Evolutionary conservation across 2,797 vertebrate species (phyloP), one percentile per base, ranked within the genome.

Genomic region (Selene dorsalis): DNA sequence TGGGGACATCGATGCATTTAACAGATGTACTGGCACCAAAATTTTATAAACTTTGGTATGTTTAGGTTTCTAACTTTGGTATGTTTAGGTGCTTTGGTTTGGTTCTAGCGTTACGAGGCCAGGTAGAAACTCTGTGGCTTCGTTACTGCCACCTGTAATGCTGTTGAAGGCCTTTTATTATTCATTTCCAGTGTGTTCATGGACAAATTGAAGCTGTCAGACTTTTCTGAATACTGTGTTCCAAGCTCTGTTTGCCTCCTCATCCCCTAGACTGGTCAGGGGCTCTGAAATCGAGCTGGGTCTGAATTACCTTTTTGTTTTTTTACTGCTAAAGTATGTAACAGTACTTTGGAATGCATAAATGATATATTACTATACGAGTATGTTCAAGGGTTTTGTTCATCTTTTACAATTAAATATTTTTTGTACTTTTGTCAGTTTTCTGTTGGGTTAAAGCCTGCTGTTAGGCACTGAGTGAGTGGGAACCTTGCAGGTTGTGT

Each of bases 41-140:
- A 59, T 85, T 90, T 85, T 86, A 69, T 88, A 80, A 73, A 79
- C 66, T 82, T 84, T 85, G 75, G 60, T 82, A 86, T 57, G 53
- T 67, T 82, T 77, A 69, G 66, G 74, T 74, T 78, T 83, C 66
- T 64, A 69, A 73, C 61, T 79, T 79, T 75, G 64, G 65, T 75
- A 76, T 76, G 66, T 81, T 63, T 62, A 66, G 67, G 70, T 76
- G 73, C 84, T 83, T 78, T 70, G 65, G 61, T 74, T 84, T 26
- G 56, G 60, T 85, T 62, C 22, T 56, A 63, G 64, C 56, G 0
- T 74, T 68, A 72, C 41, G 56, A 57, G 66, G 68, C 53, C 67
- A 59, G 28, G 57, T 74, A 64, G 79, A 71, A 80, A 50, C 57
- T 45, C 17, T 64, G 30, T 64, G 69, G 62, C 28, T 65, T 72